Percentiles rank a stretch among this genome's conserved stretches.
phyloP scores from a whole-genome alignment of 2,888 invertebrate genomes.

The Teleiodes luculella region DNA sequence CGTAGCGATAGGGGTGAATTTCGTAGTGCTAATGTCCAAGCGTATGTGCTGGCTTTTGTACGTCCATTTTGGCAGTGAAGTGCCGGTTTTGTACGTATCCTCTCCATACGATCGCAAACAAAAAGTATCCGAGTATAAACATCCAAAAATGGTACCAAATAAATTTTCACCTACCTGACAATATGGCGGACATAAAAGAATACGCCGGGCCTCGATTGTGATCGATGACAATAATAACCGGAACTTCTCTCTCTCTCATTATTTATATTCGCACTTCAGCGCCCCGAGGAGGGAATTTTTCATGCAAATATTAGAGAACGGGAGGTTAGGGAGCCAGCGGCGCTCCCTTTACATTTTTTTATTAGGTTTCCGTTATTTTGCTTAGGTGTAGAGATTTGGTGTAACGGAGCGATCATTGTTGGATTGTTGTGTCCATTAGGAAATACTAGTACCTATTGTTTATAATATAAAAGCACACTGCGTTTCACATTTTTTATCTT shows the following conservation, averaged over 20 bases:
- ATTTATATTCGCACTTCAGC: conserved; percentile 62
- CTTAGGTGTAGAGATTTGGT: background rate
- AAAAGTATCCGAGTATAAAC: too few species aligned
- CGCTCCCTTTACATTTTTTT: conserved; percentile 2
- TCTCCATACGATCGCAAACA: too few species aligned
- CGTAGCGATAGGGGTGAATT: too few species aligned
- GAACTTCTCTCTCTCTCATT: conserved; percentile 50
- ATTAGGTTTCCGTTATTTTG: background rate
- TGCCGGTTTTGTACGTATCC: too few species aligned
- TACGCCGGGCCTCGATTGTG: conserved; percentile 41
- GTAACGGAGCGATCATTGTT: too few species aligned
- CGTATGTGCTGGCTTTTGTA: too few species aligned
- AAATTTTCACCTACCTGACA: conserved; percentile 19
- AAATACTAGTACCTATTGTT: too few species aligned
- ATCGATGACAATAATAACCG: conserved; percentile 59
- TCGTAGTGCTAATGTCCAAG: too few species aligned
- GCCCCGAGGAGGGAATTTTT: conserved; percentile 50
- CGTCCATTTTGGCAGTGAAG: too few species aligned
- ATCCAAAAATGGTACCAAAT: conserved; percentile 5
- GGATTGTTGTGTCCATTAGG: too few species aligned
- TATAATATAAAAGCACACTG: too few species aligned
- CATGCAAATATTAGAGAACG: conserved; percentile 53
- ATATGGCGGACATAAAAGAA: conserved; percentile 38
- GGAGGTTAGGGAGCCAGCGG: conserved; percentile 26
- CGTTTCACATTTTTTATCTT: too few species aligned